Base-by-base conservation (phyloP, 1,140 invertebrate species). In the Aphis gossypii region DNA sequence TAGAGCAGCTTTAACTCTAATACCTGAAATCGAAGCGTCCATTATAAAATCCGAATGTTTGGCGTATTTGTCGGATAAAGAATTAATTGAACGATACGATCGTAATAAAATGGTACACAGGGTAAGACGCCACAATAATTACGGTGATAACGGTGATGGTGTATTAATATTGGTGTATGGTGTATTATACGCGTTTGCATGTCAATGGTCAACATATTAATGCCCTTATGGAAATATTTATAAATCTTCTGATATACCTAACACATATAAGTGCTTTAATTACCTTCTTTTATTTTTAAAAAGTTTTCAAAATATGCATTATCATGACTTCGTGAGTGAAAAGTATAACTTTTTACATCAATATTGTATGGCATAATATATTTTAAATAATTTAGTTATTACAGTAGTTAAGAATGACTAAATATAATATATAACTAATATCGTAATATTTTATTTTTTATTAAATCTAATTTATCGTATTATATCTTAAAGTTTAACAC, bases 11-110 rank as follows among this genome's bases (percentile, higher is more conserved):
- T 86, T 94, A 44, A 91, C 92, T 30, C 41, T 94, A 41, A 87
- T 95, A 92, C 95, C 95, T 1, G 95, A 96, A 94, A 94, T 95
- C 82, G 95, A 96, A 94, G 95, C 95, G 86, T 95, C 95, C 56
- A 95, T 96, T 92, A 94, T 96, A 93, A 95, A 96, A 94, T 95
- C 95, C 9, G 95, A 96, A 94, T 95, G 95, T 94, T 95, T 96
- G 92, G 95, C 95, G 11, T 95, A 95, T 93, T 94, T 96, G 38
- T 95, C 95, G 21, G 95, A 96, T 38, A 94, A 94, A 46, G 95
- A 96, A 93, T 94, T 96, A 94, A 94, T 96, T 60, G 95, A 95
- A 91, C 95, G 95, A 94, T 95, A 95, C 93, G 94, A 95, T 90
- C 94, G 95, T 90, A 95, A 95, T 94, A 95, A 95, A 94, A 95